phyloP scores from a whole-genome alignment of 2,888 invertebrate species.

The Argyresthia albistria region DNA sequence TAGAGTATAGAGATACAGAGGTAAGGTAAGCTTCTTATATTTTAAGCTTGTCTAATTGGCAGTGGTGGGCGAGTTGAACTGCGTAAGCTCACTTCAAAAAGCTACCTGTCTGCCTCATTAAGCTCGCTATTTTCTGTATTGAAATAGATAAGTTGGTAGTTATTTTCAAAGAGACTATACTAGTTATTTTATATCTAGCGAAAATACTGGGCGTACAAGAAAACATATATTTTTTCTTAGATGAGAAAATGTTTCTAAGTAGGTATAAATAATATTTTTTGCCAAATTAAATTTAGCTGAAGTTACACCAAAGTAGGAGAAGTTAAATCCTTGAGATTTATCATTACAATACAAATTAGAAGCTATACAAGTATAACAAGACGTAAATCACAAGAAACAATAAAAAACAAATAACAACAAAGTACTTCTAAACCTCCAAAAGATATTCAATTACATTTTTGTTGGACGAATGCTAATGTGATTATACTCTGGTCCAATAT shows the following conservation, averaged over 20 bases:
- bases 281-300: no score
- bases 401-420: no score
- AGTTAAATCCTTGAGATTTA: no score
- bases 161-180: background rate
- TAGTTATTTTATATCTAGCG: no score
- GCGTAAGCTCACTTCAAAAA: constrained; percentile 1
- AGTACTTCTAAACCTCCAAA: background rate
- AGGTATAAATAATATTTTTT: no score
- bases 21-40: constrained; percentile 33
- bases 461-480: background rate
- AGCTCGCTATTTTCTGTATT: constrained; percentile 12
- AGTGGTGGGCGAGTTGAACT: background rate
- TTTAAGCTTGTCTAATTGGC: constrained; percentile 27
- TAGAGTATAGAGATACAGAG: constrained; percentile 9
- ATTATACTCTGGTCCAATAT: constrained; percentile 15
- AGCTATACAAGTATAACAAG: no score
- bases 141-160: background rate
- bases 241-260: no score
- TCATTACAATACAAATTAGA: no score
- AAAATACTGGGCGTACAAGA: no score
- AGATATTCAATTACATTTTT: background rate
- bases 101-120: constrained; percentile 13
- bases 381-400: no score
- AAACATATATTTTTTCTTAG: no score
- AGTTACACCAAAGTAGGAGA: no score